These are phyloP conservation scores for Tinea pellionella DNA, from an alignment of 2,888 invertebrate genomes.

Conservation along the genomic window DNA sequence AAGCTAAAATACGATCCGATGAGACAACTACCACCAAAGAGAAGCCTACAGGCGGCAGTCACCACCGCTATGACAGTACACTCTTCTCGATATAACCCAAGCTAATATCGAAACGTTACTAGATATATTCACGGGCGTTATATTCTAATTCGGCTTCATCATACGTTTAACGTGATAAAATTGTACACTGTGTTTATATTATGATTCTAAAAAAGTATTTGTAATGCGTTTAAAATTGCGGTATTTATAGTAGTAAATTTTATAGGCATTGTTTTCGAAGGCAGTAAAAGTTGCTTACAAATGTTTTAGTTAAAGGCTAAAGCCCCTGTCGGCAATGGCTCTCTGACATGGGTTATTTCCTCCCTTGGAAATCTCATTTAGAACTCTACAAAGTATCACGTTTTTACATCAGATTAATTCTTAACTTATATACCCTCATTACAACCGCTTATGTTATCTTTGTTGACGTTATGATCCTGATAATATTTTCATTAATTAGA, in stretches of 20 bases:
- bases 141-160: too few species aligned
- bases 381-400: conserved; percentile 9
- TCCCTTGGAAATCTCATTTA: conserved; percentile 13
- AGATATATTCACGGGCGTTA: too few species aligned
- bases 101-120: too few species aligned
- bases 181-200: too few species aligned
- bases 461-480: not conserved
- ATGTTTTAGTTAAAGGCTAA: conserved; percentile 5
- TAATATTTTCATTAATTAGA: not conserved
- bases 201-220: too few species aligned
- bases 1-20: too few species aligned
- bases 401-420: conserved; percentile 12
- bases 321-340: conserved; percentile 11
- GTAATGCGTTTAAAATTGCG: too few species aligned
- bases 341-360: conserved; percentile 13
- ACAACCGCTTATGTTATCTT: not conserved
- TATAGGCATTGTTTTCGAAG: not conserved
- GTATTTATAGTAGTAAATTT: not conserved
- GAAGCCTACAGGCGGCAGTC: too few species aligned
- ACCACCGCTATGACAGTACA: too few species aligned
- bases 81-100: too few species aligned
- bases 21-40: too few species aligned
- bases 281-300: not conserved
- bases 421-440: conserved; percentile 5
- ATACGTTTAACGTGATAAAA: too few species aligned